Conservation (phyloP, 2,113 vertebrate genomes). For the Cyrtonyx montezumae region DNA sequence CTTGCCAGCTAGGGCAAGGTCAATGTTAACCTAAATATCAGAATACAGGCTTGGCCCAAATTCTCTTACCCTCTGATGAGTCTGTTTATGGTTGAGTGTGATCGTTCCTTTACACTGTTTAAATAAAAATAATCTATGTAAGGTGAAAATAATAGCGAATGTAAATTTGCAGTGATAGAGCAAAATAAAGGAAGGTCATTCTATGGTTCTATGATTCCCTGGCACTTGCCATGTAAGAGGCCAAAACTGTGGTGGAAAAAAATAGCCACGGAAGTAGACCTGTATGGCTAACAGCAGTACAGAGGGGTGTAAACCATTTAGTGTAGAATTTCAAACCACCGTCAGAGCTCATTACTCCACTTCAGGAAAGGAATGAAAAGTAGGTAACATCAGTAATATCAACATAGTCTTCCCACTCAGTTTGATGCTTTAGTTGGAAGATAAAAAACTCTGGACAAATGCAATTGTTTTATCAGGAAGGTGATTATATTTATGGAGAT, state of each 20-base stretch:
- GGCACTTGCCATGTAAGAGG: neutral
- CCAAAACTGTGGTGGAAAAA: neutral
- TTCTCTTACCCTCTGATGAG: neutral
- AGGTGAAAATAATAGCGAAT: neutral
- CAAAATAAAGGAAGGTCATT: neutral
- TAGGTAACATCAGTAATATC: neutral
- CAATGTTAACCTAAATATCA: neutral
- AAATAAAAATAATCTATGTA: neutral
- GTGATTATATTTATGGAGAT: neutral
- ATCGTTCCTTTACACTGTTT: neutral
- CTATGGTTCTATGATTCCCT: neutral
- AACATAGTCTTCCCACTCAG: neutral
- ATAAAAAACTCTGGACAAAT: neutral
- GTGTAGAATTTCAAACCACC: neutral
- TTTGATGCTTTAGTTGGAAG: neutral
- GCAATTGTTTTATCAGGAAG: neutral
- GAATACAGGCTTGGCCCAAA: neutral
- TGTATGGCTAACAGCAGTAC: neutral
- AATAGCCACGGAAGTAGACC: neutral
- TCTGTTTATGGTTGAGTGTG: neutral
- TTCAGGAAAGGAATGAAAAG: neutral
- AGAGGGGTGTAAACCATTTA: neutral
- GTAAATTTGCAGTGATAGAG: neutral
- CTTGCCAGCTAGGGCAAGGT: neutral
- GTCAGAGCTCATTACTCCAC: neutral